Evolutionary conservation across 2,888 invertebrate genomes (phyloP), one percentile per base, ranked within the genome.

Genomic region (Masnerella sp.): DNA sequence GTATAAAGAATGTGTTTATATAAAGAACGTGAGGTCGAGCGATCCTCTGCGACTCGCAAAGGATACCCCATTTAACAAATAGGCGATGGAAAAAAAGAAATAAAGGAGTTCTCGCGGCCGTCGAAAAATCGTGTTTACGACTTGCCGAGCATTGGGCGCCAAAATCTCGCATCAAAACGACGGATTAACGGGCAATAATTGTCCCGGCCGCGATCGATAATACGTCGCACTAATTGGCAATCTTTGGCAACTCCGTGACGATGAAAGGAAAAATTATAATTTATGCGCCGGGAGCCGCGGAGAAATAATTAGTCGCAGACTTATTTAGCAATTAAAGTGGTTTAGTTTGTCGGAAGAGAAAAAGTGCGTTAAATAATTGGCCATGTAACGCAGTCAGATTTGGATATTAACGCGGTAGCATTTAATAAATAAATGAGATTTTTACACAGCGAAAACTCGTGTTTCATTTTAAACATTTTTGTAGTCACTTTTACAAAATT

Each of bases 31-130:
- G 67, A 78, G 78, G 74, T 79, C 79, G 81, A 82, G 80, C 80
- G 80, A 81, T 81, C 79, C 75, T 80, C 79, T 79, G 73, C 82
- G 83, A 83, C 82, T 81, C 80, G 79, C 77, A 79, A 78, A 77
- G 56, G 76, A 82, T 79, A 85, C 82, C 78, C 79, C 77, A 82
- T 78, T 85, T 82, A 83, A 80, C 81, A 84, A 81, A 80, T 79
- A 79, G 82, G 81, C 78, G 81, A 84, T 80, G 77, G 77, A 25
- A 36, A 51, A 28, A 45, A 42, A 17, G 77, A 25, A 36, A 51
- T 15, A 45, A 42, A 17, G 49, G 43, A 22, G 25, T 43, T 43
- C 34, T 45, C 15, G 17, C 8, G 17, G 18, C 4, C 34, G 54
- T 34, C 58, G 45, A 54, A 28, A 52, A 47, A 36, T 28, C 34